phyloP scores from a whole-genome alignment of 2,113 vertebrate genomes.

The Sinocyclocheilus rhinocerous region DNA sequence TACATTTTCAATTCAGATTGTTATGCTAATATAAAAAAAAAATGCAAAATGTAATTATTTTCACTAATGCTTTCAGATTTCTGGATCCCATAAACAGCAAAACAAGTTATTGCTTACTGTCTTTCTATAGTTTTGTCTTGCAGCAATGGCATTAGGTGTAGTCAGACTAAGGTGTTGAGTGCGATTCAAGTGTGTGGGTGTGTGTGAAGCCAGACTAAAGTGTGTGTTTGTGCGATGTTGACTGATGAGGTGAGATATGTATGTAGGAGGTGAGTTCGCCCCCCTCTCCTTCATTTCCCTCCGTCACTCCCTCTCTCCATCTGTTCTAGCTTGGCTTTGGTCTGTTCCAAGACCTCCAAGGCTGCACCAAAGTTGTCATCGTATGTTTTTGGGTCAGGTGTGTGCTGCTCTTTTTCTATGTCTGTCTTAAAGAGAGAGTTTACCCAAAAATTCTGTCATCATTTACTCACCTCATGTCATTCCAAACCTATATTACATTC shows the following conservation, averaged over 20 bases:
- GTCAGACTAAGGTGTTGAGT: slow-evolving; percentile 14
- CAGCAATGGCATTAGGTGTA: slow-evolving; percentile 15
- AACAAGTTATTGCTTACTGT: not conserved
- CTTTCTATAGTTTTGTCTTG: not conserved
- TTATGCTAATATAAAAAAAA: not conserved
- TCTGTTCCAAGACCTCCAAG: slow-evolving; percentile 25
- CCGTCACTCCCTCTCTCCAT: slow-evolving; percentile 35
- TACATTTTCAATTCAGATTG: not conserved
- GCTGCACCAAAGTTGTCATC: not conserved
- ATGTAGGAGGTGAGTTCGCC: slow-evolving; percentile 46
- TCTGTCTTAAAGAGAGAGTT: not conserved
- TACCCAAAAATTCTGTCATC: not conserved
- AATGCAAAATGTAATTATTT: not conserved
- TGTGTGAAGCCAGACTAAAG: slow-evolving; percentile 25
- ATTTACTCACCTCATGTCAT: not conserved
- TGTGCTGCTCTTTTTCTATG: not conserved
- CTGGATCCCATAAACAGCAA: not conserved
- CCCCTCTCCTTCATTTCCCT: not conserved
- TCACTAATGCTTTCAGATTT: not conserved
- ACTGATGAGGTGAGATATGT: slow-evolving; percentile 44
- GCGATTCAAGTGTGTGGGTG: slow-evolving; percentile 7
- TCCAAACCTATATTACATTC: not conserved
- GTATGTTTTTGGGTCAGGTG: slow-evolving; percentile 11
- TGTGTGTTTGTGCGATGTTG: slow-evolving; percentile 31
- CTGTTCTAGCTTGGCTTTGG: slow-evolving; percentile 34